phyloP scores from a whole-genome alignment of 2,113 vertebrate species.

The Anthoscopus minutus region DNA sequence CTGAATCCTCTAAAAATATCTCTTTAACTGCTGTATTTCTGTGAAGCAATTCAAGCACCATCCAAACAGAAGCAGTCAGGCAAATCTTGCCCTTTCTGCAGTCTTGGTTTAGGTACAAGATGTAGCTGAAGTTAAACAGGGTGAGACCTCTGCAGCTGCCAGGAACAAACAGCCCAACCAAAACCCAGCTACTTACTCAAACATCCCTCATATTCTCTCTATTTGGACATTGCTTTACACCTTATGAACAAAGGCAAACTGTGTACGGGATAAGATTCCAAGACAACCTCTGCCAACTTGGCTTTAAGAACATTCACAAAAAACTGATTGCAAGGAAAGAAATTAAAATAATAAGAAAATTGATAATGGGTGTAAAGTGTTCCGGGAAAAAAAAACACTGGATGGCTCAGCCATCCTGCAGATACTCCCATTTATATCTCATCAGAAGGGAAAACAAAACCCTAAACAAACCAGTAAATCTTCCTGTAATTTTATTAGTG shows the following conservation, averaged over 20 bases:
- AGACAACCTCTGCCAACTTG: not conserved
- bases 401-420: not conserved
- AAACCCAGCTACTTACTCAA: not conserved
- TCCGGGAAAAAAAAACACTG: not conserved
- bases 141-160: not conserved
- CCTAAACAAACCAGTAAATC: not conserved
- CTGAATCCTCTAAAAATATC: not conserved
- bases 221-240: not conserved
- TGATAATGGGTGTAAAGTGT: not conserved
- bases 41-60: not conserved
- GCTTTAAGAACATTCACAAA: not conserved
- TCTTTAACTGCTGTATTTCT: not conserved
- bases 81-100: not conserved
- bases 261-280: not conserved
- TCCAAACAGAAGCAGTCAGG: not conserved
- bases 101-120: not conserved
- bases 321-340: not conserved
- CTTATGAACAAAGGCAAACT: not conserved
- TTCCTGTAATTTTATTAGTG: not conserved
- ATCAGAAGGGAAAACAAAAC: not conserved
- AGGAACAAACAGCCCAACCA: not conserved
- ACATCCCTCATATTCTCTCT: not conserved
- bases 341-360: not conserved
- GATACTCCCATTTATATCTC: not conserved
- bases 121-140: not conserved